Evolutionary conservation across 2,113 vertebrate species (phyloP).

Genomic region (Xenopus borealis): DNA sequence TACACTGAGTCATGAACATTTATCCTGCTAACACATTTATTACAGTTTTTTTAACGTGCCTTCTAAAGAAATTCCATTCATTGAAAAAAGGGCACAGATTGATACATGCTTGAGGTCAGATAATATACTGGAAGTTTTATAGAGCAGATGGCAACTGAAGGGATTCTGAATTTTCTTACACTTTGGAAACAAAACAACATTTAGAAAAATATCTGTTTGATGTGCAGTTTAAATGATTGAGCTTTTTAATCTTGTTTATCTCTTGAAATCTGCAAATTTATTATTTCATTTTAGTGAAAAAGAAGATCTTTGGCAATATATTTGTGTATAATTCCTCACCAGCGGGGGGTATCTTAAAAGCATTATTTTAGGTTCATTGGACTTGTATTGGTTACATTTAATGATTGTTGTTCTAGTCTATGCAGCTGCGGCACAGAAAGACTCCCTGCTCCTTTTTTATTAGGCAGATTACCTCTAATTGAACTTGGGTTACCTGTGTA

Average conservation of each 20-base stretch:
- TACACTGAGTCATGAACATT: slow-evolving; percentile 54
- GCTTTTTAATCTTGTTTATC: slow-evolving; percentile 14
- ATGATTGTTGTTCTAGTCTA: background rate
- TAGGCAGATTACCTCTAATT: background rate
- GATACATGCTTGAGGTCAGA: slow-evolving; percentile 14
- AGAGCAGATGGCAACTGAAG: background rate
- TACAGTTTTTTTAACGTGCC: slow-evolving; percentile 54
- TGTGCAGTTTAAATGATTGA: slow-evolving; percentile 1
- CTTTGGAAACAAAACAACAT: slow-evolving; percentile 18
- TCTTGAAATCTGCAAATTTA: slow-evolving; percentile 12
- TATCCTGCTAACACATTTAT: slow-evolving; percentile 55
- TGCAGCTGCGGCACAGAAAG: background rate
- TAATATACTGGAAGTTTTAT: slow-evolving; percentile 5
- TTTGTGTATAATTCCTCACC: background rate
- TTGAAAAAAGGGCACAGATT: slow-evolving; percentile 3
- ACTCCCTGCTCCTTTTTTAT: background rate
- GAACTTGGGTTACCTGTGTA: slow-evolving; percentile 4
- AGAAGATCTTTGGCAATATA: background rate
- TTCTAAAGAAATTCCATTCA: slow-evolving; percentile 53
- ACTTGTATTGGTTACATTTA: background rate
- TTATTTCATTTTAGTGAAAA: background rate
- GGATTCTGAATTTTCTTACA: slow-evolving; percentile 5
- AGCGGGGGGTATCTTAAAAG: background rate
- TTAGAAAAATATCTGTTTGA: slow-evolving; percentile 26
- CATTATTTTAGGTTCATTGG: no score